phyloP scores from a whole-genome alignment of 92 coral and sea anemone genomes.

The Epizoanthus fatuus region DNA sequence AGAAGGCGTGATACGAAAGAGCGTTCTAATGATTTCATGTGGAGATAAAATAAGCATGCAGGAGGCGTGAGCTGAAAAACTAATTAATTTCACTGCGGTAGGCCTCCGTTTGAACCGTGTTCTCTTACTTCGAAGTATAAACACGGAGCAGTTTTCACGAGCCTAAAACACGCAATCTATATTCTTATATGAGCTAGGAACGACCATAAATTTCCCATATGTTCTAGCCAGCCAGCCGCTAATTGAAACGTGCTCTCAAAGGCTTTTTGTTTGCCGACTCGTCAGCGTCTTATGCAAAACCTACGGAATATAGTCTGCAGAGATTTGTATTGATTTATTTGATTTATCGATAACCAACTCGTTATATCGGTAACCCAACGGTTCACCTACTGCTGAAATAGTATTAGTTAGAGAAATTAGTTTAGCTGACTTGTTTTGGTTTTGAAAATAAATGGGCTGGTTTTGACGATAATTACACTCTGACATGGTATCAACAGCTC shows the following conservation, averaged over 20 bases:
- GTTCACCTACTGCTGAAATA: background rate
- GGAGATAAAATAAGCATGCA: constrained; percentile 46
- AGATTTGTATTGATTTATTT: background rate
- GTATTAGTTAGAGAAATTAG: constrained; percentile 7
- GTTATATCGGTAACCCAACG: background rate
- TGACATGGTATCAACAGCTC: constrained; percentile 8
- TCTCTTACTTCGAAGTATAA: constrained; percentile 27
- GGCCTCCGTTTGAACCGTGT: constrained; percentile 35
- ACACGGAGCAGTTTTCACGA: constrained; percentile 15
- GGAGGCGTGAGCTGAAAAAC: constrained; percentile 86
- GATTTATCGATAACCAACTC: constrained; percentile 9
- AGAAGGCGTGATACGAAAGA: constrained; percentile 73
- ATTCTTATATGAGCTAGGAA: background rate
- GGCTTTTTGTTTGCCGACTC: background rate
- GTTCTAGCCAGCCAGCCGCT: constrained; percentile 23
- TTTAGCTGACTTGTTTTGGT: constrained; percentile 27
- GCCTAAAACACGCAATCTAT: constrained; percentile 24
- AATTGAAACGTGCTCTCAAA: constrained; percentile 29
- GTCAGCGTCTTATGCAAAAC: too few relatives aligned
- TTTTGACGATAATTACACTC: constrained; percentile 25
- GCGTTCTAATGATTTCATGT: constrained; percentile 62
- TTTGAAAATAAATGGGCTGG: constrained; percentile 26
- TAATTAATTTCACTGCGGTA: constrained; percentile 86
- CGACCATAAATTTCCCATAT: background rate
- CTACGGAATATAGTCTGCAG: background rate